phyloP scores from a whole-genome alignment of 2,113 vertebrate species.

The Antechinus stuartii region DNA sequence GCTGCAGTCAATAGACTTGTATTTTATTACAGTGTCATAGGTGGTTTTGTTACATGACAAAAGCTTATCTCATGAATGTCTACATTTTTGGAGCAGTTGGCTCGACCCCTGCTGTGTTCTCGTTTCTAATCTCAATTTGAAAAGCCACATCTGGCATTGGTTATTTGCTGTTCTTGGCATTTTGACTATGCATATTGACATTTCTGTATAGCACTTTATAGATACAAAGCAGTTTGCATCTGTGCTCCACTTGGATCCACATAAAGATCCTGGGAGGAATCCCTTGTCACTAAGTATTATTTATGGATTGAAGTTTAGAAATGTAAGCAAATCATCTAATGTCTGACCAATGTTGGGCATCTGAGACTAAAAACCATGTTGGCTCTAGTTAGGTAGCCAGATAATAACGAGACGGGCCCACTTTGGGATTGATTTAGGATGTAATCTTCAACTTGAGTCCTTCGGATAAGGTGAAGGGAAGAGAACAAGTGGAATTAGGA shows the following conservation, averaged over 20 bases:
- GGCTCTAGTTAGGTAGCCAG: not conserved
- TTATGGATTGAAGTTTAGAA: not conserved
- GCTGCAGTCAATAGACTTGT: constrained; percentile 7
- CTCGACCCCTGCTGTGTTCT: not conserved
- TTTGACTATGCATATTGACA: not conserved
- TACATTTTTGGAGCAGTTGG: constrained; percentile 8
- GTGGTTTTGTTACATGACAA: not conserved
- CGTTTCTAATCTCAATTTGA: constrained; percentile 28
- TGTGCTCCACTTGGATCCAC: not conserved
- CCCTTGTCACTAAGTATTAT: not conserved
- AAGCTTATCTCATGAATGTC: not conserved
- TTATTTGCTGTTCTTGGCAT: not conserved
- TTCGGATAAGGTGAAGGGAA: not conserved
- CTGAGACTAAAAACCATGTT: not conserved
- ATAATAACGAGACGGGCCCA: not conserved
- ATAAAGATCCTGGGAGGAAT: not conserved
- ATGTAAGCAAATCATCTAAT: not conserved
- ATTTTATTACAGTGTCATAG: constrained; percentile 21
- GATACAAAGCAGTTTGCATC: not conserved
- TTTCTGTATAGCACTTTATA: not conserved
- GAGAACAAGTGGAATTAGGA: not conserved
- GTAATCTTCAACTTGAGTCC: not conserved
- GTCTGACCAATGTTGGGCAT: not conserved
- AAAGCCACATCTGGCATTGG: not conserved
- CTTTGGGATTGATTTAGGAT: not conserved